A percentile compares a stretch with the other conserved stretches of the same genome.
phyloP scores from a whole-genome alignment of 1,140 invertebrate species.

The Acromyrmex echinatior region DNA sequence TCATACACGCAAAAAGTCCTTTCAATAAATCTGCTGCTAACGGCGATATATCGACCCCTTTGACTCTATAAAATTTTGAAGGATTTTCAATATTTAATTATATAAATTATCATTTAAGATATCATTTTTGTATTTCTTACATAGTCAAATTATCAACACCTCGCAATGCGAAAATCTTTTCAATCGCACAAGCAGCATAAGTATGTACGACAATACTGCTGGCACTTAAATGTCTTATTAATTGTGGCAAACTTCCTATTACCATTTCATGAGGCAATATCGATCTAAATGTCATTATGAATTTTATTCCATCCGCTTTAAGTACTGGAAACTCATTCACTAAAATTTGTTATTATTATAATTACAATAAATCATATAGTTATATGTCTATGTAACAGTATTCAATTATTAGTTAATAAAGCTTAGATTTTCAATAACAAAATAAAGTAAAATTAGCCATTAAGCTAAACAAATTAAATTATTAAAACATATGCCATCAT shows the following conservation, averaged over 20 bases:
- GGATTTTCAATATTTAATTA: slow-evolving; percentile 29
- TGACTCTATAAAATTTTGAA: slow-evolving; percentile 86
- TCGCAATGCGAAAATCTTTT: slow-evolving; percentile 94
- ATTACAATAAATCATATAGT: slow-evolving; percentile 15
- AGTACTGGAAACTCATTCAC: slow-evolving; percentile 96
- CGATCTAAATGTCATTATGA: slow-evolving; percentile 97
- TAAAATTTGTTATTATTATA: slow-evolving; percentile 82
- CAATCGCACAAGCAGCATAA: slow-evolving; percentile 96
- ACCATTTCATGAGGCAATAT: slow-evolving; percentile 94
- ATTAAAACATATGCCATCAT: slow-evolving; percentile 16
- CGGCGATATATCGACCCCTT: slow-evolving; percentile 87
- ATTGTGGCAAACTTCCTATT: slow-evolving; percentile 91
- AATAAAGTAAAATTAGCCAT: not conserved
- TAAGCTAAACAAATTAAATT: slow-evolving; percentile 8
- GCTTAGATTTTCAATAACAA: not conserved
- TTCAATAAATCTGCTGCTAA: slow-evolving; percentile 90
- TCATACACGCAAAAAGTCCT: slow-evolving; percentile 92
- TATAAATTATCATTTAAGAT: slow-evolving; percentile 47
- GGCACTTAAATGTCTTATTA: slow-evolving; percentile 91
- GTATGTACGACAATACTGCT: slow-evolving; percentile 96
- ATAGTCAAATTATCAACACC: slow-evolving; percentile 87
- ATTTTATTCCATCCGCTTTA: slow-evolving; percentile 98
- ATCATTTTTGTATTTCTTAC: slow-evolving; percentile 83
- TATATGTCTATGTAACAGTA: not conserved
- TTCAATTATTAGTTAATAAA: not conserved